Evolutionary conservation across 2,888 invertebrate genomes (phyloP), one percentile per base, ranked within the genome.

Genomic region (Drosophila anomalata): DNA sequence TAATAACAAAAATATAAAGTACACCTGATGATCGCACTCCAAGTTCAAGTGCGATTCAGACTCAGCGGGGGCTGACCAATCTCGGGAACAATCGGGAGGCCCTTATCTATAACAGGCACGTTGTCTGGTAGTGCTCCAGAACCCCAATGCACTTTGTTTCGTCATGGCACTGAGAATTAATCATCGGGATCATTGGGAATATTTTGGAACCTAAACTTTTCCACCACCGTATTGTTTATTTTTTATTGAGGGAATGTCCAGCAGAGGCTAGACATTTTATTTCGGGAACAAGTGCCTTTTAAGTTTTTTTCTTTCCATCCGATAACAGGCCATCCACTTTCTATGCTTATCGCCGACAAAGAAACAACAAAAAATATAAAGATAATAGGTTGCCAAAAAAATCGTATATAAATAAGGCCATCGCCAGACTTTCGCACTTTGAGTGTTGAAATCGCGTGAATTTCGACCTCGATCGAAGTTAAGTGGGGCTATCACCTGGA

Each of bases 31-130:
- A 69, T 36, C 52, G 12, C 71, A 71, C 54, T 61, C 20, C 51
- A 83, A 86, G 77, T 70, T 83, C 87, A 83, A 75, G 87, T 57
- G 51, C 54, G 56, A 46, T 17, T 33, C 44, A 36, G 33, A 31
- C 22, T 24, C 55, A 29, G 31, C 31, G 51, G 47, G 52, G 39
- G 14, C 48, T 20, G 24, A 17, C 14, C 8, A 39, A 57, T 26
- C 33, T n/a, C 6, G n/a, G 29, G 9, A 9, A 3, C n/a, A 17
- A 50, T 14, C 55, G n/a, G 20, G 2, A 9, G 17, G 61, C 17
- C 31, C 42, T 55, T 53, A 66, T 51, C 68, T 39, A 2, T 11
- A 11, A 8, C 41, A 17, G 51, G 39, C 85, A 82, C 85, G 85
- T 58, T 84, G 36, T 67, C 52, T 55, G 12, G 4, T 52, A 41